Conservation (phyloP, 2,888 invertebrate species). For the Creontiades dilutus region DNA sequence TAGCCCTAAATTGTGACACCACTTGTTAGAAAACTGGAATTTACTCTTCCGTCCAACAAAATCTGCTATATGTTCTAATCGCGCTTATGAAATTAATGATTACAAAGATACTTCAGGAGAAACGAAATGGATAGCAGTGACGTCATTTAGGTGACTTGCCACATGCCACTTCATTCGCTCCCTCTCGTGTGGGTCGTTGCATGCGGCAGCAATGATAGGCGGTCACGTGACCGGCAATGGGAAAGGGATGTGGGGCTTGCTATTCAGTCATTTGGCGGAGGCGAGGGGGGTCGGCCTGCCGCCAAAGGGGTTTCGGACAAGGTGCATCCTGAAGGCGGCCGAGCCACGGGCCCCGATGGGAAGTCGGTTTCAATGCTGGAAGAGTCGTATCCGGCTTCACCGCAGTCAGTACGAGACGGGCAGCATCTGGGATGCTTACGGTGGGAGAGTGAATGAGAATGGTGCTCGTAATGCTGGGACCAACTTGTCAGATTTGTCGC, state of each 20-base stretch:
- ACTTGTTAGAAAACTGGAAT: too few species aligned
- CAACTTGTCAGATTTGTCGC: too few species aligned
- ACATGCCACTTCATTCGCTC: constrained; percentile 27
- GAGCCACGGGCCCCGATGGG: background rate
- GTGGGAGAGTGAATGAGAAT: too few species aligned
- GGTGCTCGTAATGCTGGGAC: too few species aligned
- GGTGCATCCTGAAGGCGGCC: constrained; percentile 45
- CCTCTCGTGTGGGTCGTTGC: constrained; percentile 47
- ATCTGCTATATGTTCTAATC: too few species aligned
- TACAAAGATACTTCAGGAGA: too few species aligned
- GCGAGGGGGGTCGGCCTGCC: background rate
- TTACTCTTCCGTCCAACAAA: too few species aligned
- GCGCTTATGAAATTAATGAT: too few species aligned
- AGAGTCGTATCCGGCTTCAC: background rate
- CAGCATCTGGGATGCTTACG: background rate
- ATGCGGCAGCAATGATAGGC: constrained; percentile 55
- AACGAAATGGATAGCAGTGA: constrained; percentile 4
- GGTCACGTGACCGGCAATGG: constrained; percentile 67
- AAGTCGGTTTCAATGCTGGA: constrained; percentile 31
- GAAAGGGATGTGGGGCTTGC: constrained; percentile 52
- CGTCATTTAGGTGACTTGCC: constrained; percentile 50
- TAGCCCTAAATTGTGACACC: too few species aligned
- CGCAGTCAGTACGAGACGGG: background rate
- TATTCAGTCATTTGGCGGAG: constrained; percentile 53
- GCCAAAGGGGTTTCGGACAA: constrained; percentile 34